Evolutionary conservation across 2,888 invertebrate species (phyloP).

Genomic region (Tenthredo notha): DNA sequence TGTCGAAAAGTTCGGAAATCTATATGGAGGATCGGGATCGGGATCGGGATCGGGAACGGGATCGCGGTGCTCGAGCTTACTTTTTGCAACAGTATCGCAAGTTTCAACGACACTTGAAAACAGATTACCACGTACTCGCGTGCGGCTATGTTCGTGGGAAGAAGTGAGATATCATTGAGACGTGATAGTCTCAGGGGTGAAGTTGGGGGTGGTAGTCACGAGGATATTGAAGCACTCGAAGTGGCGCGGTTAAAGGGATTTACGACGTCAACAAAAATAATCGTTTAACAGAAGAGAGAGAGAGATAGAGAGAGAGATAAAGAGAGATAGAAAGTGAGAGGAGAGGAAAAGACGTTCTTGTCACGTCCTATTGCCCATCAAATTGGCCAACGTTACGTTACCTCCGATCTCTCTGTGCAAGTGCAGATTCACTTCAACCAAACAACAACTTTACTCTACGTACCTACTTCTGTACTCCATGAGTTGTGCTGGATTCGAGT

Average conservation of each 20-base stretch:
- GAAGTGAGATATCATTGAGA: conserved; percentile 68
- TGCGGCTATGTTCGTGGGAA: conserved; percentile 41
- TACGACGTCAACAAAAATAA: conserved; percentile 71
- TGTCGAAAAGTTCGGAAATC: background rate
- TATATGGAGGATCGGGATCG: background rate
- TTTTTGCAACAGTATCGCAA: conserved; percentile 34
- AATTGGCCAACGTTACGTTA: conserved; percentile 61
- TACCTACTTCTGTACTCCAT: background rate
- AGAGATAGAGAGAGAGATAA: background rate
- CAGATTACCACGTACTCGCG: conserved; percentile 52
- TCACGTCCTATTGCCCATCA: conserved; percentile 66
- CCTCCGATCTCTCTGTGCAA: conserved; percentile 5
- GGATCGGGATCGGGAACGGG: background rate
- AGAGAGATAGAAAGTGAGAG: background rate
- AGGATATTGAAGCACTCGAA: conserved; percentile 63
- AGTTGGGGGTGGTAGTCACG: conserved; percentile 55
- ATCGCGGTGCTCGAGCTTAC: background rate
- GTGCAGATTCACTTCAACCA: conserved; percentile 26
- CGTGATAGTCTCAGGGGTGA: conserved; percentile 64
- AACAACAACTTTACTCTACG: background rate
- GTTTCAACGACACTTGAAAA: conserved; percentile 48
- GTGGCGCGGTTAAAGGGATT: conserved; percentile 69
- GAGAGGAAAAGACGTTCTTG: conserved; percentile 29
- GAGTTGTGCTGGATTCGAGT: conserved; percentile 8
- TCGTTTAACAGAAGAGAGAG: conserved; percentile 64